Conservation (phyloP, 53 echinoderm and acorn worm genomes). For the Holothuria leucospilota region DNA sequence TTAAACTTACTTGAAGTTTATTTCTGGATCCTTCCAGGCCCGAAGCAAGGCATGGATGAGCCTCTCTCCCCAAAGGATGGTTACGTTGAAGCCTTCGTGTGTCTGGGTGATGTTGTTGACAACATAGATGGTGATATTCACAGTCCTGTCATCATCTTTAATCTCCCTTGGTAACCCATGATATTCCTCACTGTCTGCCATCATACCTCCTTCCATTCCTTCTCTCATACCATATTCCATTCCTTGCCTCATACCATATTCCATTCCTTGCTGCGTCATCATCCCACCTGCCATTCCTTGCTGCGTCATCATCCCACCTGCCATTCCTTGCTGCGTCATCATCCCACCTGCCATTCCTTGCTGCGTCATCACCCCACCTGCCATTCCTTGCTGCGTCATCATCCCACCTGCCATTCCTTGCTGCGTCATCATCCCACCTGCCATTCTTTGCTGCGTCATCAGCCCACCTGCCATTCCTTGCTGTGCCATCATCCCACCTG, state of each 20-base stretch:
- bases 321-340: too few species aligned
- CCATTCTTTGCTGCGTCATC: too few species aligned
- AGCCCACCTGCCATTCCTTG: too few species aligned
- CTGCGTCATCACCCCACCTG: too few species aligned
- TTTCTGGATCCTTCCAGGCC: slow-evolving; percentile 12
- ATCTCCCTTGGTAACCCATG: not conserved
- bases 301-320: too few species aligned
- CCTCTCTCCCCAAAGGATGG: slow-evolving; percentile 3
- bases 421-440: too few species aligned
- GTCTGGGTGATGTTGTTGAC: not conserved
- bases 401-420: too few species aligned
- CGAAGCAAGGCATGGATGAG: not conserved
- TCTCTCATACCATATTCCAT: not conserved
- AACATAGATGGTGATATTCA: slow-evolving; percentile 7
- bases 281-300: not conserved
- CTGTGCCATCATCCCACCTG: not conserved
- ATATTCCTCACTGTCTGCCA: not conserved
- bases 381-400: not conserved
- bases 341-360: not conserved
- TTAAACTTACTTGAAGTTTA: slow-evolving; percentile 6
- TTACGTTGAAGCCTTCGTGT: not conserved
- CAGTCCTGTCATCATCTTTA: not conserved
- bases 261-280: too few species aligned
- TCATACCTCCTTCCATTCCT: not conserved
- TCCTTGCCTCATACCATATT: not conserved